Evolutionary conservation across 1,140 invertebrate genomes (phyloP), one percentile per base, ranked within the genome.

Genomic region (Arion vulgaris): DNA sequence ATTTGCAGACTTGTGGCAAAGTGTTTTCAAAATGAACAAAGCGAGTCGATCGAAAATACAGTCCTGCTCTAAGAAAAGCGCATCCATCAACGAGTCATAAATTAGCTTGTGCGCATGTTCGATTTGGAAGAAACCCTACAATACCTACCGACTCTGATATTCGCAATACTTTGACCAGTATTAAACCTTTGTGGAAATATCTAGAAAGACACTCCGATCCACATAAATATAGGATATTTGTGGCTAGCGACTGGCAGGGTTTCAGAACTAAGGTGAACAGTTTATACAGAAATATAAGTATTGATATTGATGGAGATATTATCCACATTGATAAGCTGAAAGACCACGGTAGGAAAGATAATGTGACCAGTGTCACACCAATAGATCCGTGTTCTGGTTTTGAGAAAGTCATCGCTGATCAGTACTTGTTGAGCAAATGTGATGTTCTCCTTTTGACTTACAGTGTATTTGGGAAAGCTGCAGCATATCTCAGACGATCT

Each of bases 391-490:
- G 86, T 51, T 19, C 66, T 38, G 85, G 82, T 38, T 83, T 86
- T 57, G 85, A 84, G 73, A 87, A 86, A 72, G 85, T 87, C 15
- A 83, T 87, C 11, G 83, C 85, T 11, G 86, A 87, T 69, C 86
- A 87, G 74, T 84, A 85, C 80, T 71, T 87, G 51, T 78, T 87
- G 53, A 83, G 81, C 19, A 83, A 80, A 23, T 87, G 86, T 83
- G 86, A 87, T 77, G 81, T 84, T 5, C 80, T 87, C 32, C 72
- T 87, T 11, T 45, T 87, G 26, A 87, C 85, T 39, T 84, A 86
- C 73, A 87, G 86, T 83, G 85, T 85, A 38, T 87, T 86, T 68
- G 86, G 86, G 5, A 84, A 85, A 57, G 80, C 78, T 36, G 86
- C 83, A 39, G 86, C 86, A 0, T 85, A 85, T 66, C 76, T 85